Evolutionary conservation across 2,113 vertebrate species (phyloP).

Genomic region (Ginglymostoma cirratum): DNA sequence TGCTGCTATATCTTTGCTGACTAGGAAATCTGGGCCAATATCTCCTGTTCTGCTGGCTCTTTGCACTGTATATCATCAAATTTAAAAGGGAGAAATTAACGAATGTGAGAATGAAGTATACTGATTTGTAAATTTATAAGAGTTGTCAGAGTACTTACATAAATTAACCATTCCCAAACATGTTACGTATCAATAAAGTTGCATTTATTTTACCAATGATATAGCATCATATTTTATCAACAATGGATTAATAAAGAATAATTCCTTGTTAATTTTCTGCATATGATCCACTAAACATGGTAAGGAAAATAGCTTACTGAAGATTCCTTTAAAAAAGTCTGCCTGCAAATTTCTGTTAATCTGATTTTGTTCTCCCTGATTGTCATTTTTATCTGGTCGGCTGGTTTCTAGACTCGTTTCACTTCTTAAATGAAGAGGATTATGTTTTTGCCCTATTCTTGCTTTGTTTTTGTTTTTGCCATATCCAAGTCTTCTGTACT

Average conservation of each 20-base stretch:
- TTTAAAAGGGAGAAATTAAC: neutral
- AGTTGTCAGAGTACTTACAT: neutral
- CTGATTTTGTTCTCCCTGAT: too few relatives aligned
- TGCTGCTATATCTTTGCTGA: neutral
- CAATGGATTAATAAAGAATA: neutral
- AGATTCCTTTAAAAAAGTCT: too few relatives aligned
- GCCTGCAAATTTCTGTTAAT: too few relatives aligned
- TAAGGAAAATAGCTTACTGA: too few relatives aligned
- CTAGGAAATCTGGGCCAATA: neutral
- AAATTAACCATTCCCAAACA: neutral
- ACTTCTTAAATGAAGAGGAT: neutral
- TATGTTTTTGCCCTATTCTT: neutral
- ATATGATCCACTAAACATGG: too few relatives aligned
- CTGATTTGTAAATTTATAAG: neutral
- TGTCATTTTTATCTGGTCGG: too few relatives aligned
- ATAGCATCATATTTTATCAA: neutral
- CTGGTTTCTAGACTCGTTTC: too few relatives aligned
- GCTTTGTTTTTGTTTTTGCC: neutral
- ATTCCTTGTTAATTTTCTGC: neutral
- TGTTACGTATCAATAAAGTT: neutral
- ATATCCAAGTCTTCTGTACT: neutral
- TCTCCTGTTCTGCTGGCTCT: neutral
- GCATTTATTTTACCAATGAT: neutral
- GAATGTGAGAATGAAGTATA: neutral
- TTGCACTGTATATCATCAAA: neutral